Conservation (phyloP, 1,140 invertebrate species). For the Drosophila oshimai region DNA sequence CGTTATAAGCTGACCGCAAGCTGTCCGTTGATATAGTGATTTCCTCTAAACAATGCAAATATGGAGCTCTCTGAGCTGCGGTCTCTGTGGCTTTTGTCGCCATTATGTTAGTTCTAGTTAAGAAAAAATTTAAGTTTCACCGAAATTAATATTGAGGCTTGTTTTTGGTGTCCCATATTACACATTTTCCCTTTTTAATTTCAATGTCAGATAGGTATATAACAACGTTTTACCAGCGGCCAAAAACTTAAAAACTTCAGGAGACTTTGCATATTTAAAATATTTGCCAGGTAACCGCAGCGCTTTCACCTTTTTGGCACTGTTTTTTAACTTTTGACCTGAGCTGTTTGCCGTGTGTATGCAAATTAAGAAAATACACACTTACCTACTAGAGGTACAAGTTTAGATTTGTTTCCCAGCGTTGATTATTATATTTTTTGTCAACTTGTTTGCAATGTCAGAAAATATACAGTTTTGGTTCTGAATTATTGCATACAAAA, state of each 20-base stretch:
- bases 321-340: constrained; percentile 23
- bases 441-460: too few relatives aligned
- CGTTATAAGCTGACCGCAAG: constrained; percentile 74
- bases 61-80: constrained; percentile 11
- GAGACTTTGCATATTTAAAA: constrained; percentile 33
- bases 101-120: background rate
- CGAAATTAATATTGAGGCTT: background rate
- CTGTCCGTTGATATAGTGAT: constrained; percentile 32
- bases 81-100: constrained; percentile 3
- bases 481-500: too few relatives aligned
- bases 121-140: background rate
- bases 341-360: constrained; percentile 4
- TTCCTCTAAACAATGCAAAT: constrained; percentile 31
- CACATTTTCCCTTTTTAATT: background rate
- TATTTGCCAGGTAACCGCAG: constrained; percentile 26
- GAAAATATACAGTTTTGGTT: too few relatives aligned
- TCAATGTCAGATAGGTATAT: constrained; percentile 1
- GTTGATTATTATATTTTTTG: background rate
- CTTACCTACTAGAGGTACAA: background rate
- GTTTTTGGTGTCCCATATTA: background rate
- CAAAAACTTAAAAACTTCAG: constrained; percentile 10
- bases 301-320: constrained; percentile 15
- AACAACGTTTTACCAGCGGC: constrained; percentile 4
- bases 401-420: background rate
- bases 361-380: constrained; percentile 8